phyloP scores from a whole-genome alignment of 2,888 invertebrate genomes.

The Carcina quercana region DNA sequence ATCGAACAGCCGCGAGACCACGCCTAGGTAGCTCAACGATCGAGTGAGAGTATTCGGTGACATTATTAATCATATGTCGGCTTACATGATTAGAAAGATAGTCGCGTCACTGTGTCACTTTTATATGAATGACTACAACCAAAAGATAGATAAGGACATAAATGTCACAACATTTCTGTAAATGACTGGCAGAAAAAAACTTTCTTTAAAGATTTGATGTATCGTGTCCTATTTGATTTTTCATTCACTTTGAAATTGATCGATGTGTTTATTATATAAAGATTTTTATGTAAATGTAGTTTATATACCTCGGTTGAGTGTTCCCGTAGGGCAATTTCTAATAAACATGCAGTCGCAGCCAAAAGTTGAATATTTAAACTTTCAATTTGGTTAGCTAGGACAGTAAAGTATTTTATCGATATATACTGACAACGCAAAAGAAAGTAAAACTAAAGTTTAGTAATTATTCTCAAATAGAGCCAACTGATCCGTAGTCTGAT shows the following conservation, averaged over 20 bases:
- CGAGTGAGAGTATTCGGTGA: constrained; percentile 9
- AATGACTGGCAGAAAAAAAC: too few species aligned
- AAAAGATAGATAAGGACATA: not conserved
- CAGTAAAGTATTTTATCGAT: not conserved
- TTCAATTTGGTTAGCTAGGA: too few species aligned
- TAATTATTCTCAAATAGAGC: constrained; percentile 5
- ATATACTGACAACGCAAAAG: not conserved
- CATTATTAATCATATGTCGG: constrained; percentile 6
- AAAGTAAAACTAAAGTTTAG: constrained; percentile 4
- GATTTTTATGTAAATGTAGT: too few species aligned
- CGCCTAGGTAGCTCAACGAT: constrained; percentile 6
- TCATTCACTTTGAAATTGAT: too few species aligned
- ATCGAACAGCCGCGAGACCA: constrained; percentile 4
- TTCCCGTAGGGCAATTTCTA: too few species aligned
- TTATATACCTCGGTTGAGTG: too few species aligned
- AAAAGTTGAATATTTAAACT: too few species aligned
- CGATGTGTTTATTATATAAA: too few species aligned
- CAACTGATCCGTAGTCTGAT: constrained; percentile 17
- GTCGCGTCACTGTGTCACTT: too few species aligned
- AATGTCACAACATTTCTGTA: not conserved
- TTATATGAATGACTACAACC: not conserved
- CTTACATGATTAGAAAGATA: too few species aligned
- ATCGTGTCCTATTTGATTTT: not conserved
- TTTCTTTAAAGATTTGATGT: not conserved
- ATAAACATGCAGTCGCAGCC: too few species aligned